Conservation (phyloP, 2,888 invertebrate genomes). For the Alloplasta piceator region DNA sequence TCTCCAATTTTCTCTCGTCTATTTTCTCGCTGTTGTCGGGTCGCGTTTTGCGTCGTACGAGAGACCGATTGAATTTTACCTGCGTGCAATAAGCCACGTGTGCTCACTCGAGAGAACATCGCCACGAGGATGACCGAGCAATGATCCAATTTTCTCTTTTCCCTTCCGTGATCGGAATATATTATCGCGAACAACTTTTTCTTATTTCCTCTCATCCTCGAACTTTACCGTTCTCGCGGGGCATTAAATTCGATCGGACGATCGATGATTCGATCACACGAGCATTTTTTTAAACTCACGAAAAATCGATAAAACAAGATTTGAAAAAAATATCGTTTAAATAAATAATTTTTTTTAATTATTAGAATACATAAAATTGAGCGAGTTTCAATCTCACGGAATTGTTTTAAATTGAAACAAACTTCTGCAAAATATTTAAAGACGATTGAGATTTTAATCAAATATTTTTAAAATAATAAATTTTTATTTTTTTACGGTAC, state of each 20-base stretch:
- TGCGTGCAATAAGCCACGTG: conserved; percentile 10
- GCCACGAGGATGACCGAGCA: conserved; percentile 55
- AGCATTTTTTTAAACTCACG: no score
- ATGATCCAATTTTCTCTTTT: conserved; percentile 63
- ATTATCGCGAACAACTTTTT: conserved; percentile 29
- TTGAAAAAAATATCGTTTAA: no score
- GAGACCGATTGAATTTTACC: conserved; percentile 48
- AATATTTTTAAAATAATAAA: not conserved
- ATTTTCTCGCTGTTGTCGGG: conserved; percentile 36
- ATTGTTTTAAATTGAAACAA: not conserved
- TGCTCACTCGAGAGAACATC: conserved; percentile 23
- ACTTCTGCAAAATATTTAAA: no score
- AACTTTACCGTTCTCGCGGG: no score
- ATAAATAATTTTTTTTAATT: no score
- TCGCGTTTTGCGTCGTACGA: not conserved
- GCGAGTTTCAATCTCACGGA: no score
- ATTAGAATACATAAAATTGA: no score
- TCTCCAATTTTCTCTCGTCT: conserved; percentile 41
- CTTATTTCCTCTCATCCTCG: not conserved
- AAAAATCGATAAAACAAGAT: no score
- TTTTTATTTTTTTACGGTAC: conserved; percentile 7
- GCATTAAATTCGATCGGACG: not conserved
- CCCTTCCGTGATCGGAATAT: conserved; percentile 56
- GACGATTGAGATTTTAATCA: no score
- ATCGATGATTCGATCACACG: conserved; percentile 14